A percentile compares a stretch with the other conserved stretches of the same genome.
phyloP scores from a whole-genome alignment of 2,888 invertebrate species.

The Tetranychus truncatus region DNA sequence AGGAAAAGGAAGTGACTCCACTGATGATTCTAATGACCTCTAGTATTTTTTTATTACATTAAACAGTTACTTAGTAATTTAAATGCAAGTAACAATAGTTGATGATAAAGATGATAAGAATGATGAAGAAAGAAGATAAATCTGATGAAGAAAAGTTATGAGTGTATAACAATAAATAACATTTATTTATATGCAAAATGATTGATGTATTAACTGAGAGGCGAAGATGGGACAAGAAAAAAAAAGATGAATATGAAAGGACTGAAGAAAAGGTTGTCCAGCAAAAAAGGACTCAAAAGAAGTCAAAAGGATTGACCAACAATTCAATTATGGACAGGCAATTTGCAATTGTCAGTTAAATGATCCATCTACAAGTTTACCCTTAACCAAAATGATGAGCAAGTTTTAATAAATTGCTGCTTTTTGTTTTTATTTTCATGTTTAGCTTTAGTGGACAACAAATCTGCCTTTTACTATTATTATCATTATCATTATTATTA shows the following conservation, averaged over 20 bases:
- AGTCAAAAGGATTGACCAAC: not conserved
- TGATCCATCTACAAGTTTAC: not conserved
- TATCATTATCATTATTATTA: not conserved
- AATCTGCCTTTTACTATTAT: not conserved
- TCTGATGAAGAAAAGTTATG: not conserved
- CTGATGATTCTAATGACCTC: not conserved
- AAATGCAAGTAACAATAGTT: slow-evolving; percentile 1
- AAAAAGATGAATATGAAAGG: not conserved
- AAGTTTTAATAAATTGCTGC: too few species aligned
- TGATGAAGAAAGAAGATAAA: not conserved
- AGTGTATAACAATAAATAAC: not conserved
- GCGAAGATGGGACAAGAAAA: slow-evolving; percentile 1
- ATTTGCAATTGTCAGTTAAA: not conserved
- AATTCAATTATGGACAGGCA: not conserved
- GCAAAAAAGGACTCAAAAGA: too few species aligned
- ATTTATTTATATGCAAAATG: too few species aligned
- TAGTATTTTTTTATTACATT: not conserved
- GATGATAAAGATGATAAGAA: not conserved
- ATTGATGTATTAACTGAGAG: not conserved
- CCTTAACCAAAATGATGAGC: not conserved
- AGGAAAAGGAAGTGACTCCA: not conserved
- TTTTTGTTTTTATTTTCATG: too few species aligned
- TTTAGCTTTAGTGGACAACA: too few species aligned
- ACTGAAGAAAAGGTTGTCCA: too few species aligned
- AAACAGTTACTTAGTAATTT: not conserved